phyloP scores from a whole-genome alignment of 30 jellyfish, hydroid and myxozoan genomes.

The Turritopsis dohrnii region DNA sequence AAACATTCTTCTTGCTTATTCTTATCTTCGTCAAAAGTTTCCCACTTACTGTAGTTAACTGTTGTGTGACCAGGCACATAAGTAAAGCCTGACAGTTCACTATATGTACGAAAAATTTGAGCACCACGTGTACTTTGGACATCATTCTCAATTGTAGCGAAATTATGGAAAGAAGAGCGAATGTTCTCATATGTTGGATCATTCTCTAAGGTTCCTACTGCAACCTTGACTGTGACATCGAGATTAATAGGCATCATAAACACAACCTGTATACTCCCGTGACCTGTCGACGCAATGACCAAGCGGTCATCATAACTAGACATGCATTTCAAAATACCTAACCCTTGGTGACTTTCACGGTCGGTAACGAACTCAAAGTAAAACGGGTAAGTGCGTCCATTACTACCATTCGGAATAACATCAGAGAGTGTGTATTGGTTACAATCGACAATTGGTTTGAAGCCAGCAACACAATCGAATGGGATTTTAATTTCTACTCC shows the following conservation, averaged over 20 bases:
- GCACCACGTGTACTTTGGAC: slow-evolving; percentile 39
- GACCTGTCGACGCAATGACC: slow-evolving; percentile 78
- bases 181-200: slow-evolving; percentile 70
- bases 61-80: slow-evolving; percentile 25
- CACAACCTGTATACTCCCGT: slow-evolving; percentile 46
- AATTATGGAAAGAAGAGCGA: slow-evolving; percentile 56
- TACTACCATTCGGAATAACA: slow-evolving; percentile 26
- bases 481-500: slow-evolving; percentile 71
- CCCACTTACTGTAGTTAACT: background rate
- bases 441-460: slow-evolving; percentile 44
- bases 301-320: slow-evolving; percentile 43
- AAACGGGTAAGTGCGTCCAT: slow-evolving; percentile 36
- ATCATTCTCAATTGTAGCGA: slow-evolving; percentile 38
- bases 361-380: slow-evolving; percentile 49
- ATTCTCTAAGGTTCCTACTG: slow-evolving; percentile 47
- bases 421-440: slow-evolving; percentile 40
- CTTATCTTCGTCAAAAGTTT: slow-evolving; percentile 18
- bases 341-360: background rate
- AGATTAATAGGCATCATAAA: slow-evolving; percentile 65
- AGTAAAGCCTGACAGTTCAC: slow-evolving; percentile 57
- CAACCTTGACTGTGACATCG: slow-evolving; percentile 69
- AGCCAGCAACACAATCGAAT: slow-evolving; percentile 63
- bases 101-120: slow-evolving; percentile 32
- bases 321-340: slow-evolving; percentile 57
- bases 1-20: background rate